These are phyloP conservation scores for Galerucella calmariensis DNA, from an alignment of 2,888 invertebrate genomes.

Conservation along the genomic window DNA sequence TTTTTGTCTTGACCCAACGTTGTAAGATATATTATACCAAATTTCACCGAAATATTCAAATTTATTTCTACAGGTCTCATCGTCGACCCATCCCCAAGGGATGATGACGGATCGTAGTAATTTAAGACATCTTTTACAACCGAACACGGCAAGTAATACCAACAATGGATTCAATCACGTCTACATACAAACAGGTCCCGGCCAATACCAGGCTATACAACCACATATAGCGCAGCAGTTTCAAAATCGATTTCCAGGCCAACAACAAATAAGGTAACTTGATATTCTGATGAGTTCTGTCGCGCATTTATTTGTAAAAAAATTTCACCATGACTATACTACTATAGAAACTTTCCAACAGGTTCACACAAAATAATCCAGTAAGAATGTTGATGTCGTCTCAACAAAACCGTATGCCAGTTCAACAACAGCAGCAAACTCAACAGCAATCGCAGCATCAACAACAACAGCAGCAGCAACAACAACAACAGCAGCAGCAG, in stretches of 20 bases:
- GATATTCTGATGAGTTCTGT: slow-evolving; percentile 5
- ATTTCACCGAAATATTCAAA: background rate
- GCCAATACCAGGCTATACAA: slow-evolving; percentile 63
- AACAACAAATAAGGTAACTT: slow-evolving; percentile 43
- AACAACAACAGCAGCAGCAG: slow-evolving; percentile 47
- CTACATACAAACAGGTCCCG: slow-evolving; percentile 64
- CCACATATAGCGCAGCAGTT: slow-evolving; percentile 63
- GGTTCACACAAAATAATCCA: slow-evolving; percentile 33
- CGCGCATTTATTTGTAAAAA: too few relatives aligned
- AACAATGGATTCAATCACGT: slow-evolving; percentile 54
- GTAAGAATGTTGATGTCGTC: slow-evolving; percentile 32
- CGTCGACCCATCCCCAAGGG: slow-evolving; percentile 72
- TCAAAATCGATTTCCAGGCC: slow-evolving; percentile 56
- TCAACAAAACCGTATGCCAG: slow-evolving; percentile 49
- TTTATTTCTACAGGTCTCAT: slow-evolving; percentile 64
- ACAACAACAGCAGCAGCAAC: slow-evolving; percentile 49
- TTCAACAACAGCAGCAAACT: slow-evolving; percentile 51
- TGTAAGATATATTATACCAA: too few relatives aligned
- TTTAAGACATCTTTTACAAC: slow-evolving; percentile 63
- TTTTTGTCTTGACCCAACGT: too few relatives aligned
- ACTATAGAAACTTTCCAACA: background rate
- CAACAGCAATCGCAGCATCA: slow-evolving; percentile 48
- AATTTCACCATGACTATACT: too few relatives aligned
- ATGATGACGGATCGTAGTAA: slow-evolving; percentile 62
- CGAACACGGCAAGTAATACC: slow-evolving; percentile 48